Base-by-base conservation (phyloP, 2,888 invertebrate genomes). In the Sphaerophoria taeniata region DNA sequence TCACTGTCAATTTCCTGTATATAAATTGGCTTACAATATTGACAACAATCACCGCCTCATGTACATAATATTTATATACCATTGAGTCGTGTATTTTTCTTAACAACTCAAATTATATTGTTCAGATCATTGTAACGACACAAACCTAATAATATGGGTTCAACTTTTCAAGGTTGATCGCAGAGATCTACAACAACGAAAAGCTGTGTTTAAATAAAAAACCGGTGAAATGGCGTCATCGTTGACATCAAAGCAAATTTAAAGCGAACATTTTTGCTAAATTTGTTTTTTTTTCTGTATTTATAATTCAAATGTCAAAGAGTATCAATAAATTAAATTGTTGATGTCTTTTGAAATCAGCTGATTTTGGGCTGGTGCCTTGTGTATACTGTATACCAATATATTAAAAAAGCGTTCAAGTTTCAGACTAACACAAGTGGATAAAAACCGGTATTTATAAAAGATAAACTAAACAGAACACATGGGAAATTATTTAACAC, bases 201-300 rank as follows among this genome's bases (percentile, higher is more conserved):
- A 73, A 47, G 65, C 31, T 43, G 49, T 39, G 39, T 12, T 14
- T 36, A 33, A 51, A 58, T 45, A 73, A 43, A 34, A 56, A 74
- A 78, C 60, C 65, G 67, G 63, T 65, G 78, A 75, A 67, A 81
- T 81, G 83, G 79, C 79, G 83, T 83, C 83, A 83, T 70, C 70
- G 45, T 43, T 45, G 63, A 24, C 45, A 74, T 53, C 12, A 51
- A 55, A 45, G 33, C 49, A 34, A 75, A 51, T 47, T 43, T 56
- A 6, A 77, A 69, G 39, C 72, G 72, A 69, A 72, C 72, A 77
- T 63, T 69, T 72, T 70, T 36, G 49, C 39, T 69, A 24, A 2
- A 49, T 34, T 7, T 47, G 39, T 34, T 55, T 45, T 14, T 24
- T 11, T 65, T 33, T 39, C 51, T 24, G 24, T 61, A 45, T 43